phyloP scores from a whole-genome alignment of 1,140 invertebrate genomes.

The Drosophila nasuta region DNA sequence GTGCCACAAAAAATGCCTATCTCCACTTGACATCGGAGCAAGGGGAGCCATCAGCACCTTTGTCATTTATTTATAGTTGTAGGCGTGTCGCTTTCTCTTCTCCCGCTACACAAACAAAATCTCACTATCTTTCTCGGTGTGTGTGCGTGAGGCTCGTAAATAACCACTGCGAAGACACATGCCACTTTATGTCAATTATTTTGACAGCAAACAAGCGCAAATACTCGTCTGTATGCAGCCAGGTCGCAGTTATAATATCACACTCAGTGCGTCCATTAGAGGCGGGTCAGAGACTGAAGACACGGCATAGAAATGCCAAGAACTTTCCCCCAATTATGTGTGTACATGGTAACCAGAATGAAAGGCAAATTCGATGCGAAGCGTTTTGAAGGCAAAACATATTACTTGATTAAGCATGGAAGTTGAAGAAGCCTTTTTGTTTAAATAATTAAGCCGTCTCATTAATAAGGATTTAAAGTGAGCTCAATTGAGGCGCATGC shows the following conservation, averaged over 20 bases:
- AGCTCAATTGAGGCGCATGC: constrained; percentile 32
- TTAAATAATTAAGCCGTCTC: constrained; percentile 45
- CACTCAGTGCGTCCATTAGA: constrained; percentile 43
- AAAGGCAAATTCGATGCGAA: too few species aligned
- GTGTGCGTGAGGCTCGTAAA: constrained; percentile 59
- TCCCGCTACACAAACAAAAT: neutral
- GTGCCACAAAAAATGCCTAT: constrained; percentile 31
- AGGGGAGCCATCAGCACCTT: constrained; percentile 54
- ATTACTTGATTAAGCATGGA: neutral
- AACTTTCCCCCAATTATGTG: neutral
- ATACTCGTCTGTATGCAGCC: constrained; percentile 52
- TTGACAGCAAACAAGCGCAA: constrained; percentile 80
- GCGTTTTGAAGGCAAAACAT: neutral
- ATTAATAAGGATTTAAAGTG: constrained; percentile 58
- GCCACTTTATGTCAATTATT: constrained; percentile 83
- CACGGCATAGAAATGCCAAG: neutral
- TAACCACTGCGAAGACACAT: constrained; percentile 77
- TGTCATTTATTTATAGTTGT: constrained; percentile 69
- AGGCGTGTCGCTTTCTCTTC: constrained; percentile 44
- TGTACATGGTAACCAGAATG: too few species aligned
- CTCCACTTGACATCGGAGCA: neutral
- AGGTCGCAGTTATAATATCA: constrained; percentile 71
- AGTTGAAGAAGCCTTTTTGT: constrained; percentile 6
- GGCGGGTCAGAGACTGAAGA: neutral
- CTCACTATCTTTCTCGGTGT: neutral